Evolutionary conservation across 2,113 vertebrate genomes (phyloP).

Genomic region (Thamnaconus septentrionalis): DNA sequence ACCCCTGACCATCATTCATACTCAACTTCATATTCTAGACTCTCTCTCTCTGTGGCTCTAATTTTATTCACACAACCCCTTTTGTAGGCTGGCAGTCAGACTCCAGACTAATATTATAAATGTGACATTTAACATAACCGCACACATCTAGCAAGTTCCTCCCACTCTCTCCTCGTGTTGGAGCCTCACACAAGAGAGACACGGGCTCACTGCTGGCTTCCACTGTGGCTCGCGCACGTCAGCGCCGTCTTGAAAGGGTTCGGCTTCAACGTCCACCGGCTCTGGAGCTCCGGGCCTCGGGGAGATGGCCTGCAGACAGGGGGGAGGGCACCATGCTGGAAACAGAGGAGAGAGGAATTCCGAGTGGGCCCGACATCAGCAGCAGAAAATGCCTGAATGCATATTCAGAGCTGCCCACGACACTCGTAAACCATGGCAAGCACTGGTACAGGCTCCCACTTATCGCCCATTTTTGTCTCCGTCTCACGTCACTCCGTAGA

Average conservation of each 20-base stretch:
- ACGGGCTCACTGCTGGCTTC: neutral
- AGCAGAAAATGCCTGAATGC: slow-evolving; percentile 66
- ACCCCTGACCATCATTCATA: too few species aligned
- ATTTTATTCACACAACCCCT: too few species aligned
- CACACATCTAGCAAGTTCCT: slow-evolving; percentile 19
- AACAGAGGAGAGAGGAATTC: slow-evolving; percentile 61
- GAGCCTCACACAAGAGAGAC: slow-evolving; percentile 5
- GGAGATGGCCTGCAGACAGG: slow-evolving; percentile 5
- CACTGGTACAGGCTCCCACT: slow-evolving; percentile 57
- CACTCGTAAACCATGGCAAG: slow-evolving; percentile 40
- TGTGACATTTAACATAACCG: slow-evolving; percentile 16
- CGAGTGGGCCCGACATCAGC: slow-evolving; percentile 69
- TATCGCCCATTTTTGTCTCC: slow-evolving; percentile 46
- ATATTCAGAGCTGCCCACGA: slow-evolving; percentile 76
- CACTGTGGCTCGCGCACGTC: neutral
- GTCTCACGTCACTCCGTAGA: slow-evolving; percentile 35
- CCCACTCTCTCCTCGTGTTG: slow-evolving; percentile 28
- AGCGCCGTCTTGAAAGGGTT: slow-evolving; percentile 1
- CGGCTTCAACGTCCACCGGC: slow-evolving; percentile 10
- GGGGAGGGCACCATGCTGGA: slow-evolving; percentile 2
- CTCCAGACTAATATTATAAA: slow-evolving; percentile 4
- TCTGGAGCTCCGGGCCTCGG: slow-evolving; percentile 16
- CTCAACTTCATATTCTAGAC: too few species aligned
- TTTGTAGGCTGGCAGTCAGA: too few species aligned
- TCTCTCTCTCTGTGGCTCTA: too few species aligned